Evolutionary conservation across 2,888 invertebrate species (phyloP).

Genomic region (Campaea margaritaria): DNA sequence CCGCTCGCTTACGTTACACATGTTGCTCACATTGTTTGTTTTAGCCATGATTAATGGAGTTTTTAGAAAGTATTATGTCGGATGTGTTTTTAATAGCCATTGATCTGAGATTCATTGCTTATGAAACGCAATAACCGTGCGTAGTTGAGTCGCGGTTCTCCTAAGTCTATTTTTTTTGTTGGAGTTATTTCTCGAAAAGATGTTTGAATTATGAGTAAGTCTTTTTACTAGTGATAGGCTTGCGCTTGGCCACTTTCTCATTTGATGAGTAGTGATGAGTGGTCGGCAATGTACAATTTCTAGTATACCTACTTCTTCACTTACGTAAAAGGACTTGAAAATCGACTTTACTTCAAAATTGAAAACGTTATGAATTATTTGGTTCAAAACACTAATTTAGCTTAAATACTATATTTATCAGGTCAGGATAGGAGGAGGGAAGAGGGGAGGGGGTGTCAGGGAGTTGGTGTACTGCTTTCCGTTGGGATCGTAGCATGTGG

Average conservation of each 20-base stretch:
- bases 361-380: no score
- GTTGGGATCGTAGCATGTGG: no score
- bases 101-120: slow-evolving; percentile 11
- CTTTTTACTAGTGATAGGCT: slow-evolving; percentile 12
- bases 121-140: slow-evolving; percentile 7
- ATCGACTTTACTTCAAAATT: not conserved
- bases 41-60: slow-evolving; percentile 36
- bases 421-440: no score
- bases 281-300: not conserved
- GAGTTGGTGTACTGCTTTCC: no score
- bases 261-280: slow-evolving; percentile 8
- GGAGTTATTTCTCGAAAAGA: slow-evolving; percentile 4
- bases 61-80: slow-evolving; percentile 36
- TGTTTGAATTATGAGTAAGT: slow-evolving; percentile 17
- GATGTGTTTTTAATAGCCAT: slow-evolving; percentile 19
- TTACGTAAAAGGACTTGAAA: not conserved
- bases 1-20: slow-evolving; percentile 32
- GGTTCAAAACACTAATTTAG: no score
- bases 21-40: slow-evolving; percentile 36
- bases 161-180: not conserved
- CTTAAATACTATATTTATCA: no score
- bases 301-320: not conserved
- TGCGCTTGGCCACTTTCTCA: slow-evolving; percentile 12
- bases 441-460: no score
- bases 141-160: not conserved